These are phyloP conservation scores for Morus bassanus DNA, from an alignment of 2,797 vertebrate species.

Conservation along the genomic window DNA sequence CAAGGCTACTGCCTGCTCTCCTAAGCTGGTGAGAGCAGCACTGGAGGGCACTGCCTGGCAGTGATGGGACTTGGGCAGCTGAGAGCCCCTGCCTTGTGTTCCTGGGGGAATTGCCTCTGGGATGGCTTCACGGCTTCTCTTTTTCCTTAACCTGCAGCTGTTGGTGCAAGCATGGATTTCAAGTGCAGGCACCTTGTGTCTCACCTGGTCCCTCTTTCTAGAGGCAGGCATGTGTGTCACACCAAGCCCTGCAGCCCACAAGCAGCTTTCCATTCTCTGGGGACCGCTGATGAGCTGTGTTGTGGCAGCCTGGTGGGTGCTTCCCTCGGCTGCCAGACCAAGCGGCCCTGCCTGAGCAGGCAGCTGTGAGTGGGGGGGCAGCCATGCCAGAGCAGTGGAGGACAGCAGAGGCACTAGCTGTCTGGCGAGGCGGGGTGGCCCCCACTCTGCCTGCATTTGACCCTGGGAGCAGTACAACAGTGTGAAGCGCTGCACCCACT, in stretches of 20 bases:
- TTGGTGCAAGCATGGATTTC: background rate
- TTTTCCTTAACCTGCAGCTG: background rate
- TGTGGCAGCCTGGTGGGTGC: fast-evolving
- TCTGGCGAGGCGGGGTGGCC: fast-evolving
- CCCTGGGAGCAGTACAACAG: background rate
- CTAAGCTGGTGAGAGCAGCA: background rate
- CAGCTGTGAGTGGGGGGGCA: background rate
- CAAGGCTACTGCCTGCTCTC: background rate
- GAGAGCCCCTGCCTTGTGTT: background rate
- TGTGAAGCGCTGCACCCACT: background rate
- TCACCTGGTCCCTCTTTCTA: background rate
- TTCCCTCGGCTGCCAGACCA: background rate
- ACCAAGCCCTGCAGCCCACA: too few species aligned
- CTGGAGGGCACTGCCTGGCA: background rate
- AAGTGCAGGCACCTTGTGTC: background rate
- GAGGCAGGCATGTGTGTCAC: fast-evolving
- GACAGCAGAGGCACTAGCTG: background rate
- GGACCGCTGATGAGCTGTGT: too few species aligned
- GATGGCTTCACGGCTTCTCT: background rate
- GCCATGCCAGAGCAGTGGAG: background rate
- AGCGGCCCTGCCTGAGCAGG: too few species aligned
- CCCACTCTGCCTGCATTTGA: background rate
- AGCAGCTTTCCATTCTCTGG: background rate
- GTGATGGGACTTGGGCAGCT: background rate
- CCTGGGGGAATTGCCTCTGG: background rate